These are phyloP conservation scores for Acheta domesticus DNA, from an alignment of 2,888 invertebrate species.

Conservation along the genomic window DNA sequence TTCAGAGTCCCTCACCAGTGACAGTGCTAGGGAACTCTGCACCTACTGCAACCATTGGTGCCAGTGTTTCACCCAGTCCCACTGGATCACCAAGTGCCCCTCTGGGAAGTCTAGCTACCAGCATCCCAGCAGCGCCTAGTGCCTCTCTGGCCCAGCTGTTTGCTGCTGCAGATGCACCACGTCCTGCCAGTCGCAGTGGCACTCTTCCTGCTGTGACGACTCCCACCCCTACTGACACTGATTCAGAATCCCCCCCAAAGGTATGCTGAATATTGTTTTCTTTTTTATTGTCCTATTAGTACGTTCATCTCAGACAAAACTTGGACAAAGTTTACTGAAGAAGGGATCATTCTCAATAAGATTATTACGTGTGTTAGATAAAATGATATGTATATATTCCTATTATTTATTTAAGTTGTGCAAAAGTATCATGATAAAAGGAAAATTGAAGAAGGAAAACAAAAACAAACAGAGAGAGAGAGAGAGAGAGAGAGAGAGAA, in stretches of 20 bases:
- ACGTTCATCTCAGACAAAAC: no score
- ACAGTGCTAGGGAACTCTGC: not conserved
- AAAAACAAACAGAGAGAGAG: no score
- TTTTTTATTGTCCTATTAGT: not conserved
- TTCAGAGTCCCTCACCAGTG: conserved; percentile 47
- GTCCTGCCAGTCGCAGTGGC: conserved; percentile 53
- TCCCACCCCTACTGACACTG: not conserved
- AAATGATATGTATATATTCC: no score
- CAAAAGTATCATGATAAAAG: no score
- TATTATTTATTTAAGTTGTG: no score
- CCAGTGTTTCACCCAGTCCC: not conserved
- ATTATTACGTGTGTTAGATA: no score
- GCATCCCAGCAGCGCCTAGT: conserved; percentile 42
- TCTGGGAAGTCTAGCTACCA: not conserved
- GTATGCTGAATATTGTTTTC: not conserved
- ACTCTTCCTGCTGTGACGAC: conserved; percentile 59
- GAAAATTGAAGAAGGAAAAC: no score
- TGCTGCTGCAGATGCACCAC: conserved; percentile 58
- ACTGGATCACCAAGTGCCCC: conserved; percentile 19
- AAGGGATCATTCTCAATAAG: no score
- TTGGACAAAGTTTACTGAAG: not conserved
- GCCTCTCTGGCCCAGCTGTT: conserved; percentile 56
- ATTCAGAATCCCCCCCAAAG: not conserved
- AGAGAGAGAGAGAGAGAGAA: no score
- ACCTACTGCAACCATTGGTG: not conserved